Percentiles rank a stretch among this genome's conserved stretches.
Evolutionary conservation across 2,113 vertebrate species (phyloP).

Genomic region (Neoarius graeffei): DNA sequence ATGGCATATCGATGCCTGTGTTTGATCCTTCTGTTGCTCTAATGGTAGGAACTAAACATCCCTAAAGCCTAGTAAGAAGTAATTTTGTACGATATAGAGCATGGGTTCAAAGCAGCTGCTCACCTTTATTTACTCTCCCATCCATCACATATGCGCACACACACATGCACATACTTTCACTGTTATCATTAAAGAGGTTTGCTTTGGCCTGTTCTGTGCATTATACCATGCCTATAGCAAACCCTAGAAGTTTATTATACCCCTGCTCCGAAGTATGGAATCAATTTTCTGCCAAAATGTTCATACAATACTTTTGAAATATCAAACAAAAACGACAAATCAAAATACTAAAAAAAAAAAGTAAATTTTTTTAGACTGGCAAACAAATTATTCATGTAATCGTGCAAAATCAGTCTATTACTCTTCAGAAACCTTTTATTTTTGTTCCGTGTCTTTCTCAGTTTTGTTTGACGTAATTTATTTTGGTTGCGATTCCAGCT

Average conservation of each 20-base stretch:
- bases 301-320: too few species aligned
- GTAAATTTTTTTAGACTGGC: too few species aligned
- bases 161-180: constrained; percentile 19
- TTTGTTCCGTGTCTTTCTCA: too few species aligned
- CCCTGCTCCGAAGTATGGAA: too few species aligned
- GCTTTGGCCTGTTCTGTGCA: constrained; percentile 5
- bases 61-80: constrained; percentile 18
- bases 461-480: too few species aligned
- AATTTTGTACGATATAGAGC: background rate
- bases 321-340: too few species aligned
- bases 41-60: constrained; percentile 2
- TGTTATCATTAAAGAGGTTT: background rate
- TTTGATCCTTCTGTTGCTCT: background rate
- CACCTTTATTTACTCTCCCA: constrained; percentile 54
- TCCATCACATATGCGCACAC: constrained; percentile 48
- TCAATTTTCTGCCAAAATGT: too few species aligned
- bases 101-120: constrained; percentile 44
- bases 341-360: too few species aligned
- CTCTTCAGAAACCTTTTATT: too few species aligned
- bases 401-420: too few species aligned
- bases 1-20: background rate
- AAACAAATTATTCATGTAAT: too few species aligned
- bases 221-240: background rate
- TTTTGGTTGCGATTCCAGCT: too few species aligned
- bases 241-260: background rate